Base-by-base conservation (phyloP, 1,140 invertebrate genomes). In the Drosophila pectinifera region DNA sequence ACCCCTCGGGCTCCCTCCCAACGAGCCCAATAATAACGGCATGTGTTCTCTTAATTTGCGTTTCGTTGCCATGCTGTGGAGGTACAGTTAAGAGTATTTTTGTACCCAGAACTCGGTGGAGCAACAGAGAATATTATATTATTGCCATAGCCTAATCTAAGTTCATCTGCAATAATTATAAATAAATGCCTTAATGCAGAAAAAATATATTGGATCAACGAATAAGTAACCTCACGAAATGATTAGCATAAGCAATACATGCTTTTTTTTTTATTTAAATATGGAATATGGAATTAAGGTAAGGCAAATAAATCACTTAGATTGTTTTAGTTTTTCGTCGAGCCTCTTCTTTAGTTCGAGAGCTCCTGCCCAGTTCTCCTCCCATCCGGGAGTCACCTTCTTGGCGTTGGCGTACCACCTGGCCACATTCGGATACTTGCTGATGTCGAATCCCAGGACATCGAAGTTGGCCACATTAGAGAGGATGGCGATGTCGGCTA, bases 371-470 rank as follows among this genome's bases (percentile, higher is more conserved):
- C 43, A 67, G 61, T 68, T 68, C 10, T 80, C 54, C 7, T 84
- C 76, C 80, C 80, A 84, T 7, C 80, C 80, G 10, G 80, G 80
- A 11, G 55, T 59, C 3, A 69, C 63, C 46, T 80, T 80, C 22
- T 67, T 59, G n/a, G 41, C 61, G 14, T 77, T 76, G 0, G 46
- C 58, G 11, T 85, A 85, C 81, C 81, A 84, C 22, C 24, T 65
- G 14, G 5, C 22, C 11, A 84, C 61, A 46, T 77, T 84, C 0
- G 67, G 5, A 26, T 85, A 84, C 4, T 80, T 84, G 54, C 39
- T 55, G 1, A 84, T 14, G 34, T 85, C 73, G 0, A 84, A 41
- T 0, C 55, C 49, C 0, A 51, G 26, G 3, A 51, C 34, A 14
- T 48, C 51, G 22, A 80, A 77, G 5, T 63, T 68, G 14, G 81